phyloP scores from a whole-genome alignment of 2,888 invertebrate species.

The Orchesella flavescens region DNA sequence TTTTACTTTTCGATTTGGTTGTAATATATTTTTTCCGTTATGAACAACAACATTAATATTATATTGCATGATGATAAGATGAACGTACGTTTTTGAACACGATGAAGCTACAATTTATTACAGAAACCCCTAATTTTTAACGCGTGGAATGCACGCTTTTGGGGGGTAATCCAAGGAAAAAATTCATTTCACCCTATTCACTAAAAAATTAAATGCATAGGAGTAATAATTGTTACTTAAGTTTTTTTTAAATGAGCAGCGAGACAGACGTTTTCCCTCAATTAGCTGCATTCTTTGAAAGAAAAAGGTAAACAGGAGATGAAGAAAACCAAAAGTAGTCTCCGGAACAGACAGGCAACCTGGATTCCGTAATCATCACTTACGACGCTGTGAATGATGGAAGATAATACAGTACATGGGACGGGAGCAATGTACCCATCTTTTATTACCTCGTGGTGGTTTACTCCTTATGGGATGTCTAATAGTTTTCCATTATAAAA shows the following conservation, averaged over 20 bases:
- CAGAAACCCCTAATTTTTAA: conserved; percentile 39
- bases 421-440: conserved; percentile 13
- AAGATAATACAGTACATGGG: too few relatives aligned
- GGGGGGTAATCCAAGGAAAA: neutral
- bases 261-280: conserved; percentile 25
- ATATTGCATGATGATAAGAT: conserved; percentile 36
- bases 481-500: too few relatives aligned
- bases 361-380: conserved; percentile 10
- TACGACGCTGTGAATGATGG: neutral
- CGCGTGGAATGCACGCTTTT: conserved; percentile 55
- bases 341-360: conserved; percentile 1
- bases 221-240: neutral
- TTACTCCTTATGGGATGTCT: too few relatives aligned
- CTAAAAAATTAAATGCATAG: conserved; percentile 3
- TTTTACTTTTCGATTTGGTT: too few relatives aligned
- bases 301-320: conserved; percentile 22
- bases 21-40: too few relatives aligned
- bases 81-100: neutral
- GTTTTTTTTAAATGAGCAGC: neutral
- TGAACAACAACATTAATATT: conserved; percentile 4
- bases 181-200: conserved; percentile 4
- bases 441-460: neutral
- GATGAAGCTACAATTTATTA: neutral
- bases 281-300: conserved; percentile 13
- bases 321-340: neutral